These are phyloP conservation scores for Alfaro cultratus DNA, from an alignment of 2,797 vertebrate species.

Conservation along the genomic window DNA sequence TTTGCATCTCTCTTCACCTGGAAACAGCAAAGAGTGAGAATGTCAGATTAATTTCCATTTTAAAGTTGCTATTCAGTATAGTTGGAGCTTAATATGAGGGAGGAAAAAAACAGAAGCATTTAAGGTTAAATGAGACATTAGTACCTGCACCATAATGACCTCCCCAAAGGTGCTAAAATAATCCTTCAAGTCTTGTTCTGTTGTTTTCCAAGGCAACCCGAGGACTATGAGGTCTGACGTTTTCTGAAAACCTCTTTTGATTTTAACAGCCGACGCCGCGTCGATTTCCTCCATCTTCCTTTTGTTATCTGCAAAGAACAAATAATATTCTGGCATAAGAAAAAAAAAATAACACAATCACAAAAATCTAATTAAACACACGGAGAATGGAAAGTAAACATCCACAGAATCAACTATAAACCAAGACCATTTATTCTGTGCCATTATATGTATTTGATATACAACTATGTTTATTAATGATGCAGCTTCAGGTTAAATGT, in stretches of 20 bases:
- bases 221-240: conserved; percentile 97
- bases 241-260: conserved; percentile 97
- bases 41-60: not conserved
- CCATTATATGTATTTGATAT: not conserved
- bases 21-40: conserved; percentile 2
- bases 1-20: conserved; percentile 98
- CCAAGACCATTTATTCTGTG: not conserved
- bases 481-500: not conserved
- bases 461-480: not conserved
- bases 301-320: conserved; percentile 89
- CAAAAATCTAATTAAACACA: not conserved
- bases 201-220: conserved; percentile 97
- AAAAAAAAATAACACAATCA: not conserved
- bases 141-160: conserved; percentile 99
- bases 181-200: conserved; percentile 97
- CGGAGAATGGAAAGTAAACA: not conserved
- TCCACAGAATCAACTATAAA: not conserved
- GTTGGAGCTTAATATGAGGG: not conserved
- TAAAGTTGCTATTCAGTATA: not conserved
- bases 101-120: not conserved
- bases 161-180: conserved; percentile 97
- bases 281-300: conserved; percentile 99
- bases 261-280: conserved; percentile 94
- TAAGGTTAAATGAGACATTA: not conserved
- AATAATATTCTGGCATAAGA: not conserved